Base-by-base conservation (phyloP, 1,140 invertebrate species). In the Pachypeltis micranthus region DNA sequence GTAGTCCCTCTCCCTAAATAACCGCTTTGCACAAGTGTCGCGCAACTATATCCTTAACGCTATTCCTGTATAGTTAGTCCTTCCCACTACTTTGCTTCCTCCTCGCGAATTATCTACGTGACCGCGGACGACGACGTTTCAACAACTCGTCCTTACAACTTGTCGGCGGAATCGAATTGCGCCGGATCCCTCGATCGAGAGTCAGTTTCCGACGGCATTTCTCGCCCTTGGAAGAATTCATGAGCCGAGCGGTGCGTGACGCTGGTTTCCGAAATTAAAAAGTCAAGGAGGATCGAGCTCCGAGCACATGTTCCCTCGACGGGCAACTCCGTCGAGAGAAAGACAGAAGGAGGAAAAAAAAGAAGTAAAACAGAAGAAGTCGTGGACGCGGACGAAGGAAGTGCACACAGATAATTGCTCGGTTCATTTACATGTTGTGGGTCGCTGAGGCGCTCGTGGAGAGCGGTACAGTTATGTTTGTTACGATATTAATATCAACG, bases 401-500 rank as follows among this genome's bases (percentile, higher is more conserved):
- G 47, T 51, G 47, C 47, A 51, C 47, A 39, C 31, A 16, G 23
- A 21, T 51, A 51, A 51, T 51, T 51, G 47, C 47, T 51, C 23
- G 47, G 47, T 51, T 51, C 47, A 51, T 51, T 51, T 51, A 51
- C 47, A 51, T 51, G 12, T 51, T 7, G 47, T 21, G 7, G 47
- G 55, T 4, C 27, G 55, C 23, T 57, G 55, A 2, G 55, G 7
- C 27, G 23, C 4, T 57, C 23, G 7, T n/a, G 14, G 47, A 7
- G 14, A 21, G 7, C 4, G 55, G 23, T 59, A 59, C 57, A 59
- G 57, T 59, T 59, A 59, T 28, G 57, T 29, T 59, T 59, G 24
- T 57, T 57, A 57, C 21, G 12, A 51, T 51, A 29, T 59, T 47
- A 59, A 59, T 59, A 59, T 59, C 29, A 59, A 31, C 57, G 57